Conservation (phyloP, 2,888 invertebrate species). For the Lasioglossum marginatum region DNA sequence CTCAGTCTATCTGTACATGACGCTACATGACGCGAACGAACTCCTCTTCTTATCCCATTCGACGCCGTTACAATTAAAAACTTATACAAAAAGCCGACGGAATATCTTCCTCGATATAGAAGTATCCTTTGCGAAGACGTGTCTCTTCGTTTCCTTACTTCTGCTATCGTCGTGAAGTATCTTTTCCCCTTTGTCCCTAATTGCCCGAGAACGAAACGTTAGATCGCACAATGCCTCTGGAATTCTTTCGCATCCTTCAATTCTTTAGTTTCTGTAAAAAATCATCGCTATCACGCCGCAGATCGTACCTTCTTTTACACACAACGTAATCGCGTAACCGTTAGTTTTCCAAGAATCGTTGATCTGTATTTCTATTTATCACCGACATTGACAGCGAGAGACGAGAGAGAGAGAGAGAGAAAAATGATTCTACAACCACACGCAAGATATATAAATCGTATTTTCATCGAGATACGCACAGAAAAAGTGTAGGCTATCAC, state of each 20-base stretch:
- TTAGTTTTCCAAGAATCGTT: conserved; percentile 43
- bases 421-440: conserved; percentile 38
- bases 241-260: conserved; percentile 25
- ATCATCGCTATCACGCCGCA: conserved; percentile 45
- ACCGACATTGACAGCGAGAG: conserved; percentile 42
- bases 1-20: conserved; percentile 81
- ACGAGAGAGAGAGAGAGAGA: conserved; percentile 34
- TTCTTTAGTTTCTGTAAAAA: conserved; percentile 26
- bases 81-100: conserved; percentile 66
- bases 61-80: conserved; percentile 61
- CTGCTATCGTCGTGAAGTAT: conserved; percentile 24
- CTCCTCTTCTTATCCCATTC: conserved; percentile 39
- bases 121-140: conserved; percentile 45
- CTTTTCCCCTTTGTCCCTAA: conserved; percentile 28
- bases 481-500: conserved; percentile 54
- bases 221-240: conserved; percentile 35
- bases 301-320: conserved; percentile 45
- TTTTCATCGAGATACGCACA: conserved; percentile 21
- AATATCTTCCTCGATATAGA: conserved; percentile 54
- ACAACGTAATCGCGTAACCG: conserved; percentile 39
- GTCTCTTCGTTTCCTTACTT: conserved; percentile 22
- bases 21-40: conserved; percentile 64
- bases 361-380: conserved; percentile 32
- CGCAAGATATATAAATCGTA: conserved; percentile 9
- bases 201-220: conserved; percentile 38